These are phyloP conservation scores for Meliscaeva auricollis DNA, from an alignment of 2,888 invertebrate genomes.

Conservation along the genomic window DNA sequence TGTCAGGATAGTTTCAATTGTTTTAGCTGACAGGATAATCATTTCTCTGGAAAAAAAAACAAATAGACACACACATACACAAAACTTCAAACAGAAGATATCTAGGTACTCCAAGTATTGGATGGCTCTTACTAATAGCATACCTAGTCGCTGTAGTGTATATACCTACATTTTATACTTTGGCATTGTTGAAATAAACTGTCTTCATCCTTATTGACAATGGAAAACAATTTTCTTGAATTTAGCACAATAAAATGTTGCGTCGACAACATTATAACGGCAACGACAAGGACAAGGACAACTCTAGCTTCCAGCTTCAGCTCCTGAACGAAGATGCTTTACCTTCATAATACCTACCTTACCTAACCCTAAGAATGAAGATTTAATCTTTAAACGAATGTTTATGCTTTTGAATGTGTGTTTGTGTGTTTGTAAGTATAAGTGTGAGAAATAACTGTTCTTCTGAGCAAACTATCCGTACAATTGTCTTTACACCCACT, in stretches of 20 bases:
- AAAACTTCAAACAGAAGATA: not conserved
- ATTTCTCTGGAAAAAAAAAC: constrained; percentile 49
- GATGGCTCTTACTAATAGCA: constrained; percentile 3
- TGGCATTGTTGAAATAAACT: constrained; percentile 53
- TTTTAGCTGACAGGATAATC: constrained; percentile 60
- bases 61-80: constrained; percentile 10
- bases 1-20: constrained; percentile 59
- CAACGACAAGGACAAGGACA: constrained; percentile 9
- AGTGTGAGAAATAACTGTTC: constrained; percentile 52
- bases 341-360: not conserved
- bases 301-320: not conserved
- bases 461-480: constrained; percentile 20
- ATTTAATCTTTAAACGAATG: constrained; percentile 42
- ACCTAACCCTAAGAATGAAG: constrained; percentile 12
- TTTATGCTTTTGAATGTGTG: constrained; percentile 9
- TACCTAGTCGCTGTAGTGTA: not conserved
- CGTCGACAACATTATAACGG: constrained; percentile 25
- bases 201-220: constrained; percentile 68
- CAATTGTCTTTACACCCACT: constrained; percentile 39
- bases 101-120: constrained; percentile 12
- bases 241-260: constrained; percentile 60
- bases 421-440: not conserved
- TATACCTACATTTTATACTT: not conserved
- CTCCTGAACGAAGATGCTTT: constrained; percentile 10
- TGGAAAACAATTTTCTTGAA: constrained; percentile 69